Evolutionary conservation across 2,113 vertebrate genomes (phyloP), one percentile per base, ranked within the genome.

Genomic region (Cyphomyrus plagiostoma): DNA sequence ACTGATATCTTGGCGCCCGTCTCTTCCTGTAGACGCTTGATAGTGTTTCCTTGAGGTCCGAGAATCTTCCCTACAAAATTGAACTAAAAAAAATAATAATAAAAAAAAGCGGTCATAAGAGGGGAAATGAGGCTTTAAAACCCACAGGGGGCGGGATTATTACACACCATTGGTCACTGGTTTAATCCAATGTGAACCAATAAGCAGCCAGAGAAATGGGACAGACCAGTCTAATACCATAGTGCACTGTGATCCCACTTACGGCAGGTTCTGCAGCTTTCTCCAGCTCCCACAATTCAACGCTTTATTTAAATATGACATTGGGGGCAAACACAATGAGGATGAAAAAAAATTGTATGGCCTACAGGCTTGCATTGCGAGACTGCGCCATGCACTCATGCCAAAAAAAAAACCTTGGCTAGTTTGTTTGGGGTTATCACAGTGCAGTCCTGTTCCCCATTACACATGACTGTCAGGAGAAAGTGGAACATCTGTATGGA

Each of bases 1-100:
- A 99, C 99, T 9, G 98, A 99, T 96, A 99, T 99, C 96, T 99
- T 99, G 93, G 98, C 98, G 15, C 98, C 98, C 26, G 98, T 98
- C 95, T 99, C 98, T 93, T 99, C 98, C 94, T 99, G 98, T 94
- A 99, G 96, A 89, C 98, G 97, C 91, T 99, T 99, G 93, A 99
- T 99, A 88, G 98, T 99, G 94, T 99, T 99, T 87, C 98, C 98
- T 96, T 99, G 98, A 89, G 98, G 98, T 93, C 98, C 98, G 93
- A 99, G 95, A 94, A 99, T 99, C 94, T 99, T 99, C 52, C 98
- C 98, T 91, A 99, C 98, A 84, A 99, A 99, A 93, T 99, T 99
- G 94, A 99, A 99, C 98, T 91, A 89, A 85, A 86, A 77, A 94
- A 90, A 84, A 19, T 35, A 35, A 35, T 35, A 56, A 50, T 93